Conservation (phyloP, 2,888 invertebrate species). For the Amblyjoppa proteus region DNA sequence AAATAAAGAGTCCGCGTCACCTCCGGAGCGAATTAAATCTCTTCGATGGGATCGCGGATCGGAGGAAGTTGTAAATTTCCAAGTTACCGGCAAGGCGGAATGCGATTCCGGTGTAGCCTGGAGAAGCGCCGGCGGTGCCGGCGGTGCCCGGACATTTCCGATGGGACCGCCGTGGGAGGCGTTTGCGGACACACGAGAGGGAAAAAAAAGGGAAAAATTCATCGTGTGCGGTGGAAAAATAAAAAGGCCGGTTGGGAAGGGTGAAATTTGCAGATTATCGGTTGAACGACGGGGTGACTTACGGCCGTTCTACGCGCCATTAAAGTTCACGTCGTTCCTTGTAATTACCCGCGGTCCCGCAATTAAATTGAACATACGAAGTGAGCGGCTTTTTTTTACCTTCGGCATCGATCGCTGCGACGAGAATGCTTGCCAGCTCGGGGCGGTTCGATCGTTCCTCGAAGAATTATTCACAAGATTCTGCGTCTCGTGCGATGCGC, state of each 20-base stretch:
- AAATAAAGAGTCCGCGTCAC: slow-evolving; percentile 11
- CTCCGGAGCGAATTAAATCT: slow-evolving; percentile 22
- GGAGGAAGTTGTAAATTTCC: slow-evolving; percentile 21
- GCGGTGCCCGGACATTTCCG: not conserved
- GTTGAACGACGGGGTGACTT: slow-evolving; percentile 9
- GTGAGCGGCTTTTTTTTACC: not conserved
- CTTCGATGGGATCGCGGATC: slow-evolving; percentile 10
- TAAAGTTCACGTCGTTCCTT: slow-evolving; percentile 12
- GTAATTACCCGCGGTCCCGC: not conserved
- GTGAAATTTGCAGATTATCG: slow-evolving; percentile 10
- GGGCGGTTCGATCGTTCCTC: not conserved
- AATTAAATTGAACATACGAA: slow-evolving; percentile 3
- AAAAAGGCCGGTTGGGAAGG: not conserved
- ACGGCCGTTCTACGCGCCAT: not conserved
- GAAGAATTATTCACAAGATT: not conserved
- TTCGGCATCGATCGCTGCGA: not conserved
- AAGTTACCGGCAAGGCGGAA: not conserved
- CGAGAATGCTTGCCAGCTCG: not conserved
- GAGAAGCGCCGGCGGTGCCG: not conserved
- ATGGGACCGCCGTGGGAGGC: not conserved
- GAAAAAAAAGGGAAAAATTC: not conserved
- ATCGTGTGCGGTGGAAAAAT: not conserved
- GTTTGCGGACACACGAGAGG: not conserved
- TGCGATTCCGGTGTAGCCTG: not conserved
- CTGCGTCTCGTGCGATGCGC: not conserved